Conservation (phyloP, 2,113 vertebrate species). For the Triplophysa dalaica region DNA sequence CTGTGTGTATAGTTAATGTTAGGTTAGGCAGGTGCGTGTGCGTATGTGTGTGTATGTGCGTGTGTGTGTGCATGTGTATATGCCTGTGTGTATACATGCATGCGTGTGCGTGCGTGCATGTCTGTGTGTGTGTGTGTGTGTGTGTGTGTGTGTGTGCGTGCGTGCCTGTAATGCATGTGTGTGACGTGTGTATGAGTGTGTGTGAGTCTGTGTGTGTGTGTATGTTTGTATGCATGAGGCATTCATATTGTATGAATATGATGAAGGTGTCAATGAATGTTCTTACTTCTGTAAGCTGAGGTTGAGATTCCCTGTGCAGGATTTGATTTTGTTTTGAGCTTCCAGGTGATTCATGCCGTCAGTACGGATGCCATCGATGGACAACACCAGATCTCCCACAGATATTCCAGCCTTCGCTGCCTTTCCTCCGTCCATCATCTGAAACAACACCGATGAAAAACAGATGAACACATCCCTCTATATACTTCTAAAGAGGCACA, state of each 20-base stretch:
- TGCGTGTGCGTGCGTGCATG: too few species aligned
- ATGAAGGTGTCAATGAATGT: not conserved
- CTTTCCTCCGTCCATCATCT: conserved; percentile 91
- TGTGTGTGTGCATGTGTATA: too few species aligned
- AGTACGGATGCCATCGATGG: conserved; percentile 88
- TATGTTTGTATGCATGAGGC: not conserved
- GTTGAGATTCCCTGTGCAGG: conserved; percentile 84
- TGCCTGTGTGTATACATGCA: not conserved
- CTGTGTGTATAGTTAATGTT: too few species aligned
- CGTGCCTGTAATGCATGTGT: too few species aligned
- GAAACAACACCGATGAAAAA: conserved; percentile 50
- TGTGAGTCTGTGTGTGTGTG: too few species aligned
- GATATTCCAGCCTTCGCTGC: conserved; percentile 83
- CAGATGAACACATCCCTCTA: not conserved
- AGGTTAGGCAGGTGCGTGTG: too few species aligned
- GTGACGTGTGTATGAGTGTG: too few species aligned
- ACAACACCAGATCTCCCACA: conserved; percentile 90
- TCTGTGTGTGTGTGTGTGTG: too few species aligned
- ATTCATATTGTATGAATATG: not conserved
- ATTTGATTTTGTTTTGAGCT: conserved; percentile 98
- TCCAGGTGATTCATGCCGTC: conserved; percentile 96
- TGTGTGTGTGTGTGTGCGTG: not conserved
- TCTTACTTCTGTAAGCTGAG: conserved; percentile 91
- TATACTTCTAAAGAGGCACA: too few species aligned
- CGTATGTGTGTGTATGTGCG: too few species aligned